Evolutionary conservation across 2,113 vertebrate genomes (phyloP).

Genomic region (Pedionomus torquatus): DNA sequence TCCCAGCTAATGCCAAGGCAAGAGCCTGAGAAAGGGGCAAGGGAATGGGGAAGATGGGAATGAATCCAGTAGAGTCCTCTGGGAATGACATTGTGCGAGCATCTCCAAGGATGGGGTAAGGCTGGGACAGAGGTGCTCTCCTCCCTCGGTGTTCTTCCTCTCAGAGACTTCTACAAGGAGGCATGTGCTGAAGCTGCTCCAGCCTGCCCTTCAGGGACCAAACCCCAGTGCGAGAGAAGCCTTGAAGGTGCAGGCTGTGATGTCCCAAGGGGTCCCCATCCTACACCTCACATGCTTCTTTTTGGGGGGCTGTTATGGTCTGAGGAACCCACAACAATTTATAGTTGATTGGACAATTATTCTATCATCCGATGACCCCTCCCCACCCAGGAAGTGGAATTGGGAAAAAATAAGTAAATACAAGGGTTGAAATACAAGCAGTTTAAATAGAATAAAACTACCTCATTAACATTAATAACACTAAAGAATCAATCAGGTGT

Average conservation of each 20-base stretch:
- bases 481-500: too few species aligned
- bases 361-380: not conserved
- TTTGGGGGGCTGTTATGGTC: not conserved
- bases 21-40: not conserved
- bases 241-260: not conserved
- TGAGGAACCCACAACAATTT: not conserved
- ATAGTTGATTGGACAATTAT: not conserved
- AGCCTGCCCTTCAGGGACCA: not conserved
- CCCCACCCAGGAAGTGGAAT: not conserved
- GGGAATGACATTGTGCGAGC: not conserved
- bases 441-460: not conserved
- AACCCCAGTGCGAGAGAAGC: fast-evolving
- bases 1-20: not conserved
- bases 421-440: not conserved
- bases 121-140: not conserved
- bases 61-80: not conserved
- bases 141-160: not conserved
- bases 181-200: not conserved
- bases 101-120: not conserved
- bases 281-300: not conserved
- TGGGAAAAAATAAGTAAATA: not conserved
- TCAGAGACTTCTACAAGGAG: not conserved
- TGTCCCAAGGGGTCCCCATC: not conserved
- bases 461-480: not conserved
- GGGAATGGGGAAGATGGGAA: not conserved